Conservation (phyloP, 2,888 invertebrate species). For the Hyppa rectilinea region DNA sequence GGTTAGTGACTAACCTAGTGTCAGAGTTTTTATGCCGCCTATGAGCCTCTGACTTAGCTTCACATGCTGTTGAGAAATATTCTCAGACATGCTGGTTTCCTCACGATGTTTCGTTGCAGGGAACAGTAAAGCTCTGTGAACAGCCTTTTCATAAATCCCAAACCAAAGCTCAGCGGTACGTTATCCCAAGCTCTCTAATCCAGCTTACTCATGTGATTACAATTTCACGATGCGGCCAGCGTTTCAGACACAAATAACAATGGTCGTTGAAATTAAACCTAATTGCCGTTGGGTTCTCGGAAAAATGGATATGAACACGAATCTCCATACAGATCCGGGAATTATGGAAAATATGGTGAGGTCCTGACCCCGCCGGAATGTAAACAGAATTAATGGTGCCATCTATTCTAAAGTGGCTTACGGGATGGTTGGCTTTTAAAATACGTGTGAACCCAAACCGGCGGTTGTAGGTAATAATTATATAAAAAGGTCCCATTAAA, state of each 20-base stretch:
- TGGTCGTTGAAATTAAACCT: slow-evolving; percentile 25
- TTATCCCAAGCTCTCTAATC: slow-evolving; percentile 13
- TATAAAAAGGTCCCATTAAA: too few species aligned
- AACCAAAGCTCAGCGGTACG: background rate
- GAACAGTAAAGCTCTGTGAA: background rate
- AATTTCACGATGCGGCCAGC: slow-evolving; percentile 2
- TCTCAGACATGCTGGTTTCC: too few species aligned
- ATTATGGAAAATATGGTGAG: slow-evolving; percentile 28
- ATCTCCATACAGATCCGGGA: slow-evolving; percentile 39
- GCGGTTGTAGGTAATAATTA: too few species aligned
- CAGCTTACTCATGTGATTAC: slow-evolving; percentile 11
- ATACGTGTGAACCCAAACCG: background rate
- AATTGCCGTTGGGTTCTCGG: slow-evolving; percentile 23
- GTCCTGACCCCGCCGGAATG: background rate
- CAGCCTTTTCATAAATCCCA: background rate
- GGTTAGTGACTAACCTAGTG: too few species aligned
- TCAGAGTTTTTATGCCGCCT: too few species aligned
- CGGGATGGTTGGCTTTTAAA: background rate
- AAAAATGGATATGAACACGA: slow-evolving; percentile 18
- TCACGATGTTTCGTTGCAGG: too few species aligned
- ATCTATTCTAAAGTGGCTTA: background rate
- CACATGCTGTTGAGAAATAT: too few species aligned
- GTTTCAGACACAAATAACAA: slow-evolving; percentile 24
- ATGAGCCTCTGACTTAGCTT: too few species aligned
- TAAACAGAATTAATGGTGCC: slow-evolving; percentile 7